Conservation (phyloP, 2,888 invertebrate genomes). For the Bhutanitis thaidina region DNA sequence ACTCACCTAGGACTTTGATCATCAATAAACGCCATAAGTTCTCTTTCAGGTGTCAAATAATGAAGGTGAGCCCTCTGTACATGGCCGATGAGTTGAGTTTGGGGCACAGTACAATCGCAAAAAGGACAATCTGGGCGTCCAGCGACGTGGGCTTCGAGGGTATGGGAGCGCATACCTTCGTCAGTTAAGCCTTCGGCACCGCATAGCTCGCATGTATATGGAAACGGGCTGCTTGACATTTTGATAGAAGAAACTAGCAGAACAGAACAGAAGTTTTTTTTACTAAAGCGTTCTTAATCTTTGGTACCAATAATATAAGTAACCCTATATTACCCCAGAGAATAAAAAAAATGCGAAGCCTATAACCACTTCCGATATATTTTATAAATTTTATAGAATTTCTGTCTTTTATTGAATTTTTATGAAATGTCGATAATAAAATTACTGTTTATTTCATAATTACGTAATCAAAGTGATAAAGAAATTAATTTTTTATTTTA, state of each 20-base stretch:
- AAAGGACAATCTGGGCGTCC: constrained; percentile 90
- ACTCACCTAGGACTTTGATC: constrained; percentile 81
- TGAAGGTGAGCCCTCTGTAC: constrained; percentile 92
- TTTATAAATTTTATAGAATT: too few species aligned
- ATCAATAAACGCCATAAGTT: constrained; percentile 88
- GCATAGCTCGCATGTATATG: constrained; percentile 88
- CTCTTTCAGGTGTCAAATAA: constrained; percentile 88
- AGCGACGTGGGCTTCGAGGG: constrained; percentile 87
- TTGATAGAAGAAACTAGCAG: constrained; percentile 20
- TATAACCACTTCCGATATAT: too few species aligned
- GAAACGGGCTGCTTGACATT: constrained; percentile 71
- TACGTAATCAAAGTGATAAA: too few species aligned
- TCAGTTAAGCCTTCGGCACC: constrained; percentile 90
- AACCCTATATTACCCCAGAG: too few species aligned
- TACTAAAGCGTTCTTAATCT: too few species aligned
- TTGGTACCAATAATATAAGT: too few species aligned
- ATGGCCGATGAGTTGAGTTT: constrained; percentile 87
- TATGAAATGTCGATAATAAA: too few species aligned
- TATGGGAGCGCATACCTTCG: constrained; percentile 89
- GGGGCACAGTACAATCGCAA: constrained; percentile 87
- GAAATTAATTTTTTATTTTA: too few species aligned
- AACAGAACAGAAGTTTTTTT: neutral
- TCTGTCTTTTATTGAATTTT: too few species aligned
- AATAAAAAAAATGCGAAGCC: too few species aligned
- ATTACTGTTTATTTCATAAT: too few species aligned